A percentile compares a stretch with the other conserved stretches of the same genome.
Conservation (phyloP, 2,113 vertebrate species). For the Platichthys stellatus region DNA sequence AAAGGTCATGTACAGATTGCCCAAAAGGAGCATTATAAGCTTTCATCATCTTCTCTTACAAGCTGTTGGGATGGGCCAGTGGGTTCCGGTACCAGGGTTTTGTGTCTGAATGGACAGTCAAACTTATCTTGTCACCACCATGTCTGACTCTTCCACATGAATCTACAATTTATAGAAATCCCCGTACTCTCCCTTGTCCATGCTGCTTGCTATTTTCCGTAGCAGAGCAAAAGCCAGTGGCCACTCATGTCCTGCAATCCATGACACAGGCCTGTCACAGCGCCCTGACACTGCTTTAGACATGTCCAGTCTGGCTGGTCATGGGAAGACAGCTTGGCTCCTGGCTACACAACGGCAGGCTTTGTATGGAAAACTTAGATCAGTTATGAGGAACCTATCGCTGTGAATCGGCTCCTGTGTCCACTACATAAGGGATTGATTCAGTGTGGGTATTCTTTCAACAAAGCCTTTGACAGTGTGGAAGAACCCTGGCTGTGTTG, state of each 20-base stretch:
- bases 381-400: slow-evolving; percentile 60
- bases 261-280: slow-evolving; percentile 63
- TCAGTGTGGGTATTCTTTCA: slow-evolving; percentile 66
- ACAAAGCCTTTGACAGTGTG: slow-evolving; percentile 73
- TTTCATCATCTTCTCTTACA: background rate
- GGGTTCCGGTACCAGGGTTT: background rate
- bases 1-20: background rate
- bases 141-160: background rate
- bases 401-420: slow-evolving; percentile 76
- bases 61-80: background rate
- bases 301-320: slow-evolving; percentile 57
- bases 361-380: slow-evolving; percentile 70
- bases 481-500: slow-evolving; percentile 65
- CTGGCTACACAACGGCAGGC: slow-evolving; percentile 57
- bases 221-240: slow-evolving; percentile 40
- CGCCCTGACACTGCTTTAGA: slow-evolving; percentile 66
- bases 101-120: background rate
- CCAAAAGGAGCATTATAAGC: slow-evolving; percentile 4
- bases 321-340: slow-evolving; percentile 71
- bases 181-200: background rate
- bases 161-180: background rate
- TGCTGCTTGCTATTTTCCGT: slow-evolving; percentile 24
- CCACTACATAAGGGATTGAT: slow-evolving; percentile 72
- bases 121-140: background rate
- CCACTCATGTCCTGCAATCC: slow-evolving; percentile 63